These are phyloP conservation scores for Oryctes rhinoceros DNA, from an alignment of 1,140 invertebrate genomes.

Conservation along the genomic window DNA sequence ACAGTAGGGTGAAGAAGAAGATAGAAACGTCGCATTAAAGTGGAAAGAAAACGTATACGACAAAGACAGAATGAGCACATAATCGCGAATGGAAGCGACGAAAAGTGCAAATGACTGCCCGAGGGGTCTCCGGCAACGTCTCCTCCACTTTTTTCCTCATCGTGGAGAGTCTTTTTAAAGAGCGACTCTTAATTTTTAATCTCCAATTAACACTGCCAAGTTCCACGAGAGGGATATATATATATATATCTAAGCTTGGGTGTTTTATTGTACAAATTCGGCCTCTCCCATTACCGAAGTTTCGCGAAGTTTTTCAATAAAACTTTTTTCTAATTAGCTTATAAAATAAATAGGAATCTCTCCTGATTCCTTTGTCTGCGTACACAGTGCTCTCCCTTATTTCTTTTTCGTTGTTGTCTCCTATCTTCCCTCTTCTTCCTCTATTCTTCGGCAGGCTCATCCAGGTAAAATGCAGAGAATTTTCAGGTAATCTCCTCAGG, in stretches of 20 bases:
- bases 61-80: conserved; percentile 19
- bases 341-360: conserved; percentile 28
- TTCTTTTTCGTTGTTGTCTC: not conserved
- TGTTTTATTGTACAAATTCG: conserved; percentile 31
- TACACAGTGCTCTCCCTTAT: not conserved
- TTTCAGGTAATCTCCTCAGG: not conserved
- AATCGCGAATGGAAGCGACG: conserved; percentile 40
- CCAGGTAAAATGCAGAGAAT: not conserved
- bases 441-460: not conserved
- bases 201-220: conserved; percentile 43
- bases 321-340: conserved; percentile 33
- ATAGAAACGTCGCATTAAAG: not conserved
- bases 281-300: not conserved
- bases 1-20: not conserved
- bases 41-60: not conserved
- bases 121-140: not conserved
- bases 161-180: not conserved
- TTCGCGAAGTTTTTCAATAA: conserved; percentile 29
- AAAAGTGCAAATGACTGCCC: conserved; percentile 43
- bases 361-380: not conserved
- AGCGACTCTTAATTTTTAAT: conserved; percentile 44
- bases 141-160: not conserved
- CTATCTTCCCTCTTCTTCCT: not conserved
- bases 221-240: conserved; percentile 34
- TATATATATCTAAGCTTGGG: not conserved